Evolutionary conservation across 2,888 invertebrate species (phyloP).

Genomic region (Ceratothoa steindachneri): DNA sequence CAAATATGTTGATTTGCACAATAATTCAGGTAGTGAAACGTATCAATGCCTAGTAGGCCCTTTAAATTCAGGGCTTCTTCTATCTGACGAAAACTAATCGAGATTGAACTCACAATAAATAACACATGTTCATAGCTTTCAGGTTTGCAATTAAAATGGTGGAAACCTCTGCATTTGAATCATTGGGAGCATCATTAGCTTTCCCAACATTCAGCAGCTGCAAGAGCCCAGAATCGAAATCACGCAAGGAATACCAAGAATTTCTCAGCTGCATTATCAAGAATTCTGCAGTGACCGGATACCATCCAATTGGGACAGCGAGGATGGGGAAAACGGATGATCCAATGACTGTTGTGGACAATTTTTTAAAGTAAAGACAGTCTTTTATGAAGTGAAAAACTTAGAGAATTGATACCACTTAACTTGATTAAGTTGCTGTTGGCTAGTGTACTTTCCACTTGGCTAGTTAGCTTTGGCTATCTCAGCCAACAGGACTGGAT

Average conservation of each 20-base stretch:
- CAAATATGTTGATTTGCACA: too few species aligned
- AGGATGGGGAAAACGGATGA: slow-evolving; percentile 83
- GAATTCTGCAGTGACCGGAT: slow-evolving; percentile 68
- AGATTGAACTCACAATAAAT: too few species aligned
- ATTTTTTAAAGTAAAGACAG: slow-evolving; percentile 60
- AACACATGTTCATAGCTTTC: slow-evolving; percentile 56
- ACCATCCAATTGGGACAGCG: slow-evolving; percentile 81
- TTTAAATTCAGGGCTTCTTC: too few species aligned
- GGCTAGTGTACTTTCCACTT: not conserved
- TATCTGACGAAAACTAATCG: too few species aligned
- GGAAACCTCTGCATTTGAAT: slow-evolving; percentile 59
- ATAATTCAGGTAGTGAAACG: too few species aligned
- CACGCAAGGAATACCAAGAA: slow-evolving; percentile 7
- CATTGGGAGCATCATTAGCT: slow-evolving; percentile 58
- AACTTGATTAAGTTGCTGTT: too few species aligned
- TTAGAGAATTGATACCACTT: too few species aligned
- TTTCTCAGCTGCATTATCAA: slow-evolving; percentile 33
- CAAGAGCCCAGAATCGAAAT: not conserved
- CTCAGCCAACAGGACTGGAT: too few species aligned
- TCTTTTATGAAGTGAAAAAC: too few species aligned
- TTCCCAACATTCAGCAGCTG: not conserved
- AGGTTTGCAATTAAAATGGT: slow-evolving; percentile 60
- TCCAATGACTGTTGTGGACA: slow-evolving; percentile 63
- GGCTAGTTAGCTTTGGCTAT: slow-evolving; percentile 14
- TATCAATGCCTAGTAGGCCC: too few species aligned